These are phyloP conservation scores for Pangasius macronema DNA, from an alignment of 2,797 vertebrate species.

Conservation along the genomic window DNA sequence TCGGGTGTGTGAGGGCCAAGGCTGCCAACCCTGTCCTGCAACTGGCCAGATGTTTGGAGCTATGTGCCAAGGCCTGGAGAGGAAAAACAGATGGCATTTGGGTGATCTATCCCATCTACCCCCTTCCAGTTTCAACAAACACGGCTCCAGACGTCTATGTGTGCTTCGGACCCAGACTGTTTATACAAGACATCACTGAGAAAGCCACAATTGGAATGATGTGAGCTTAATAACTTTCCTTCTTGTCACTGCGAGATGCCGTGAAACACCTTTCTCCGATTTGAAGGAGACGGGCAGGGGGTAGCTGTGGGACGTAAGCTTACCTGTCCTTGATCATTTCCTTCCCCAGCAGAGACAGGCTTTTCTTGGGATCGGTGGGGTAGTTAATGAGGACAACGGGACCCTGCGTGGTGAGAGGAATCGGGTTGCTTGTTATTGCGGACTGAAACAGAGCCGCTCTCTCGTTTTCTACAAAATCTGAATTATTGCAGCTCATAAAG, in stretches of 20 bases:
- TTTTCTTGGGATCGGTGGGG: constrained; percentile 33
- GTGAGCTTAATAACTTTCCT: constrained; percentile 40
- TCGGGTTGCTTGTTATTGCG: constrained; percentile 34
- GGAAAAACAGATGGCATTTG: constrained; percentile 53
- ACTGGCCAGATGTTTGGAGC: constrained; percentile 51
- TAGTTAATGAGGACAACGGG: constrained; percentile 57
- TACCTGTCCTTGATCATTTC: constrained; percentile 50
- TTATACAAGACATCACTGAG: constrained; percentile 17
- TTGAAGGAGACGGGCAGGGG: constrained; percentile 27
- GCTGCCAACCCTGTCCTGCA: constrained; percentile 17
- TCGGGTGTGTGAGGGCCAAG: constrained; percentile 28
- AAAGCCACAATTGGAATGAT: constrained; percentile 20
- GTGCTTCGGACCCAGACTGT: constrained; percentile 19
- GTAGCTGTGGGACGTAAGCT: constrained; percentile 25
- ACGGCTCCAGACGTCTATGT: constrained; percentile 15
- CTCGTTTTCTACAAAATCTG: constrained; percentile 21
- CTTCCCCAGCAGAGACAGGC: constrained; percentile 40
- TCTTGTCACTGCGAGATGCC: constrained; percentile 18
- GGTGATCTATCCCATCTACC: constrained; percentile 44
- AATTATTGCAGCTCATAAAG: constrained; percentile 46
- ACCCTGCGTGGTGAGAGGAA: constrained; percentile 38
- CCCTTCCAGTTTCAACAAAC: constrained; percentile 27
- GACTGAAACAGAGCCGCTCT: neutral
- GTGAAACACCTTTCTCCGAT: constrained; percentile 7
- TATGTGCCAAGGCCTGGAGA: constrained; percentile 43